Percentiles rank a stretch among this genome's conserved stretches.
Conservation (phyloP, 2,113 vertebrate species). For the Tringa solitaria region DNA sequence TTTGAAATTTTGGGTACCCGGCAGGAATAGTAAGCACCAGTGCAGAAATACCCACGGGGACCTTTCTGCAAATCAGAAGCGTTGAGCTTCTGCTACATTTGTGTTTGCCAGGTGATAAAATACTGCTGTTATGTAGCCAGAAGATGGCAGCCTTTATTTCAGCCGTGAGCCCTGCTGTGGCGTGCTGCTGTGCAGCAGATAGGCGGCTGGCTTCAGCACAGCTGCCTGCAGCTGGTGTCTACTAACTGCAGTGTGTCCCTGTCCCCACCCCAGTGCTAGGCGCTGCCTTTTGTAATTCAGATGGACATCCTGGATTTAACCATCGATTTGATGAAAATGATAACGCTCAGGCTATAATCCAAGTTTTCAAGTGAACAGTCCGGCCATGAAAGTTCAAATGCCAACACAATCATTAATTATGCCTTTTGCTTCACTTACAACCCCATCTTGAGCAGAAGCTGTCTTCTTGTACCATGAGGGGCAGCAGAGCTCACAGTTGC, state of each 20-base stretch:
- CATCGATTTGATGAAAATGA: neutral
- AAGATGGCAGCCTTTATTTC: neutral
- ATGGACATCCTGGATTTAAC: neutral
- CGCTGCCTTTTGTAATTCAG: neutral
- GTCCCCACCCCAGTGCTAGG: neutral
- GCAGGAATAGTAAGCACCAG: neutral
- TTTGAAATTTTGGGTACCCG: fast-evolving
- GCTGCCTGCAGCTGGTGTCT: neutral
- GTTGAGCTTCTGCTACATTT: neutral
- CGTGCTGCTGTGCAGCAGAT: neutral
- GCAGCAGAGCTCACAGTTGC: neutral
- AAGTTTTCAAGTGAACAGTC: neutral
- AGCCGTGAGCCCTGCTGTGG: neutral
- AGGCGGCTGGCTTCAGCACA: neutral
- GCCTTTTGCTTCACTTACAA: neutral
- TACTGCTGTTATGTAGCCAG: neutral
- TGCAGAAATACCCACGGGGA: neutral
- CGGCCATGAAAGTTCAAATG: neutral
- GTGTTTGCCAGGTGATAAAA: neutral
- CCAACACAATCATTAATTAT: neutral
- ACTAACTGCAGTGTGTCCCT: too few relatives aligned
- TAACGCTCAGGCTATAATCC: neutral
- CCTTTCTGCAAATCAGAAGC: neutral
- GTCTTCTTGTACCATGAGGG: neutral
- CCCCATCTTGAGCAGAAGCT: neutral